Evolutionary conservation across 2,888 invertebrate genomes (phyloP), one percentile per base, ranked within the genome.

Genomic region (Metellina segmentata): DNA sequence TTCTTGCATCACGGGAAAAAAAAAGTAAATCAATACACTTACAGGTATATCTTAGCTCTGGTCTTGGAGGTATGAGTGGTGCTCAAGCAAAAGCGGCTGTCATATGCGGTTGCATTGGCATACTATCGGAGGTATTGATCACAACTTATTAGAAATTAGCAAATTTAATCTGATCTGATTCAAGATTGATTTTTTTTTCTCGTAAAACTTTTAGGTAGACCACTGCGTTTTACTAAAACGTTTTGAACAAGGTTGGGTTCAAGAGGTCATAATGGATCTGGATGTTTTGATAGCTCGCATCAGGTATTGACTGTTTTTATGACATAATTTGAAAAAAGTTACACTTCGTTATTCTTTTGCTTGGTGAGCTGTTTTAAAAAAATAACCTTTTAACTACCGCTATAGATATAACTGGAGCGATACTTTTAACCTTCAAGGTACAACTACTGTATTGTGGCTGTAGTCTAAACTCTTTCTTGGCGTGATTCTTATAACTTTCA

Each of bases 61-160:
- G 96, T 0, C 94, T 96, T 6, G 96, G 96, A 11, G 96, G 96
- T 13, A 96, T 96, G 96, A 96, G 96, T 93, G 96, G 96, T 1
- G 96, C 96, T 0, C 96, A 96, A 94, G 96, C 96, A 5, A 96
- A 96, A 94, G 96, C 96, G 0, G 96, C 96, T 2, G 96, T 96
- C 70, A 96, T 96, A 89, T 95, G 95, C 91, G 96, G 96, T 0
- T 96, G 96, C 94, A 94, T 96, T 48, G 96, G 96, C 53, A 96
- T 96, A 7, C 95, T 96, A 82, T 96, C 96, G 13, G 96, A 96
- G 95, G 96, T 96, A 92, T 71, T 34, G 69, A 49, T 69, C 11
- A 34, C 9, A 72, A n/a, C n/a, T n/a, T n/a, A n/a, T n/a, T 1
- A 6, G 34, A n/a, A 0, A 19, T 5, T 74, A 9, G 8, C 19